phyloP scores from a whole-genome alignment of 2,113 vertebrate species.

The Actenoides lindsayi region DNA sequence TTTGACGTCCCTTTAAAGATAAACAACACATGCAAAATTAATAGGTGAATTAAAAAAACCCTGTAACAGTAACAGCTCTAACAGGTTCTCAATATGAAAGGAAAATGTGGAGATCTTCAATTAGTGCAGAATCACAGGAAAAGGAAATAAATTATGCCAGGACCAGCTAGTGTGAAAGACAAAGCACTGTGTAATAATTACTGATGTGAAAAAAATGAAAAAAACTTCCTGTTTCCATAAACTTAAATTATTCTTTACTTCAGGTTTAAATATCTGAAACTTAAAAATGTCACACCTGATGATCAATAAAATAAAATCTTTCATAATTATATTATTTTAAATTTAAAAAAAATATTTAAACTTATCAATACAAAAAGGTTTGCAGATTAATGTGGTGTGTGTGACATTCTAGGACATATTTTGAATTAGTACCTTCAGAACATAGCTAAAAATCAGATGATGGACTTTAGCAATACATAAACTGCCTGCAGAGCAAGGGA shows the following conservation, averaged over 20 bases:
- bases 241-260: background rate
- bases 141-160: background rate
- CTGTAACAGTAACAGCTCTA: background rate
- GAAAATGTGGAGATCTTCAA: background rate
- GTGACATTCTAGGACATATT: background rate
- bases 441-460: background rate
- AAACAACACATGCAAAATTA: background rate
- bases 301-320: background rate
- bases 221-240: background rate
- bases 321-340: background rate
- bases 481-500: background rate
- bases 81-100: background rate
- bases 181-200: background rate
- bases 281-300: background rate
- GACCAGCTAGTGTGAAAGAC: background rate
- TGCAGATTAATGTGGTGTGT: background rate
- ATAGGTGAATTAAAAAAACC: background rate
- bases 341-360: background rate
- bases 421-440: background rate
- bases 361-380: background rate
- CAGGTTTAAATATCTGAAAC: background rate
- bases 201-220: background rate
- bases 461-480: background rate
- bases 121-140: background rate
- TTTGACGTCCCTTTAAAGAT: background rate